Evolutionary conservation across 2,113 vertebrate genomes (phyloP).

Genomic region (Nansenia antarctica): DNA sequence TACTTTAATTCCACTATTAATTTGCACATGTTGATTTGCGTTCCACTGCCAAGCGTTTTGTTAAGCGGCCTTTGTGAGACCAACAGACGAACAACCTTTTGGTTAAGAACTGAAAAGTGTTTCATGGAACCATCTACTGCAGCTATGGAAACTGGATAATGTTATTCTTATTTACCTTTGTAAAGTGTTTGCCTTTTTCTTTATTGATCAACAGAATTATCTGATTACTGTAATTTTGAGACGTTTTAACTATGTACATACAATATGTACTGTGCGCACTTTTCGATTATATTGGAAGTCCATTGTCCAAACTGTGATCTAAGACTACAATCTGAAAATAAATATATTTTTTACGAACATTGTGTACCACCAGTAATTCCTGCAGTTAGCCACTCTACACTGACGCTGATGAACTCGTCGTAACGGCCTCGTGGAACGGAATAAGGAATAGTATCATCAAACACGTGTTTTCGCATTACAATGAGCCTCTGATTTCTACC

Average conservation of each 20-base stretch:
- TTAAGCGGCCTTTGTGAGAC: slow-evolving; percentile 25
- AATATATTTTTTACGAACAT: slow-evolving; percentile 54
- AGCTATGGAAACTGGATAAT: background rate
- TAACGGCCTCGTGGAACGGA: too few species aligned
- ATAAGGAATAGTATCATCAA: too few species aligned
- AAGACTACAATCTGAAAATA: slow-evolving; percentile 29
- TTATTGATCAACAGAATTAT: background rate
- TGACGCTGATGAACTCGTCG: too few species aligned
- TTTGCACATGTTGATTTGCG: slow-evolving; percentile 40
- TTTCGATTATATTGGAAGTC: slow-evolving; percentile 36
- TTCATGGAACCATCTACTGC: background rate
- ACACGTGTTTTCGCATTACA: too few species aligned
- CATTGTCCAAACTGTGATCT: background rate
- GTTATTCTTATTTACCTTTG: slow-evolving; percentile 12
- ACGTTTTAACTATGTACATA: slow-evolving; percentile 23
- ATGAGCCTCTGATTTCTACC: too few species aligned
- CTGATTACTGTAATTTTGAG: slow-evolving; percentile 8
- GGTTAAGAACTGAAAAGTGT: background rate
- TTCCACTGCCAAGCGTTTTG: slow-evolving; percentile 54
- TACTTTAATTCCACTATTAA: slow-evolving; percentile 14
- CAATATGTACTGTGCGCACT: slow-evolving; percentile 23
- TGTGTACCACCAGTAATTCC: background rate
- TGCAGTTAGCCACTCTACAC: too few species aligned
- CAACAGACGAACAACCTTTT: background rate
- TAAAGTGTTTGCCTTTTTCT: slow-evolving; percentile 9